Evolutionary conservation across 1,140 invertebrate genomes (phyloP).

Genomic region (Aphidius ervi): DNA sequence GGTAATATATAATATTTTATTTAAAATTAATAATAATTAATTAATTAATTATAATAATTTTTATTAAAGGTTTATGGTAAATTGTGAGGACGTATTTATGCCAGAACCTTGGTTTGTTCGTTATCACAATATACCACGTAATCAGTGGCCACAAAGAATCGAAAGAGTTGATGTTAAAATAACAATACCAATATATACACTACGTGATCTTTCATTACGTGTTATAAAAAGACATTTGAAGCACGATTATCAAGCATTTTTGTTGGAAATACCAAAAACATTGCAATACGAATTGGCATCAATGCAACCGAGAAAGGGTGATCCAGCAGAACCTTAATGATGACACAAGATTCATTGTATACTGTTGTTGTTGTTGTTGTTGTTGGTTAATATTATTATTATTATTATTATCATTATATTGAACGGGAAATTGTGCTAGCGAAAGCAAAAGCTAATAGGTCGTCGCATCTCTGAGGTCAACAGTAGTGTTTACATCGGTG

Average conservation of each 20-base stretch:
- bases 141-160: conserved; percentile 25
- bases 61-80: conserved; percentile 36
- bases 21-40: not conserved
- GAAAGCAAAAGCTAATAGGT: too few relatives aligned
- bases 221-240: conserved; percentile 32
- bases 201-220: conserved; percentile 42
- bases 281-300: conserved; percentile 35
- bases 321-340: conserved; percentile 14
- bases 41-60: conserved; percentile 1
- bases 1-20: conserved; percentile 27
- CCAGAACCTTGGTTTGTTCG: conserved; percentile 33
- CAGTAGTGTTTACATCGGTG: too few relatives aligned
- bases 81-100: conserved; percentile 44
- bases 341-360: not conserved
- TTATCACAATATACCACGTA: conserved; percentile 20
- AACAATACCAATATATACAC: conserved; percentile 41
- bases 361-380: too few relatives aligned
- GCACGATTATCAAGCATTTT: conserved; percentile 41
- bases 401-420: too few relatives aligned
- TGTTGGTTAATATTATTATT: too few relatives aligned
- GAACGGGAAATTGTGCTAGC: too few relatives aligned
- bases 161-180: conserved; percentile 39
- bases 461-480: too few relatives aligned
- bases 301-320: conserved; percentile 28
- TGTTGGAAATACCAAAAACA: conserved; percentile 37